Evolutionary conservation across 2,888 invertebrate genomes (phyloP), one percentile per base, ranked within the genome.

Genomic region (Mechanitis mazaeus): DNA sequence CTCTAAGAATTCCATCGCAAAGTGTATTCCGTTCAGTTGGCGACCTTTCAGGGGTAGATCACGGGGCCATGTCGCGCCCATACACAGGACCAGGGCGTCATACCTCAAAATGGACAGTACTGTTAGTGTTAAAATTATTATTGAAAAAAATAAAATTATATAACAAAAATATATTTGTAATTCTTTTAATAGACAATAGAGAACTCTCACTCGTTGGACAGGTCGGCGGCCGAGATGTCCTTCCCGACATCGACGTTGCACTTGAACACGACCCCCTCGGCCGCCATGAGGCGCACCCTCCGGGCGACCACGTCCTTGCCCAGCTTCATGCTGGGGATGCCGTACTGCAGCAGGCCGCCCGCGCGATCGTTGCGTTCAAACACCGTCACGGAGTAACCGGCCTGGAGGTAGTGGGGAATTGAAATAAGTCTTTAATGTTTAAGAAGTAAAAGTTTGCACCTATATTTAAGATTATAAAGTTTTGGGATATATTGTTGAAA

Each of bases 251-350:
- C 94, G 33, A 95, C 93, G 78, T 95, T 95, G 55, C 96, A 96
- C 79, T 96, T 95, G 91, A 99, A 99, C 55, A 80, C 75, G 65
- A 98, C 93, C 33, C 99, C 99, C 84, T 99, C 99, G 0, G 94
- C 95, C 11, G 94, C 92, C 90, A 99, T 91, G 56, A 99, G 91
- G 66, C 94, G 93, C 1, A 99, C 93, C 64, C 99, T 92, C 5
- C 99, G 91, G 75, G 96, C 95, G 0, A 99, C 98, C 60, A 98
- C 97, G 65, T 95, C 93, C 85, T 99, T 99, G 77, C 96, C 95
- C 9, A 99, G 91, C 88, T 99, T 99, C 99, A 99, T 99, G 6
- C 97, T 97, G 20, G 99, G 99, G 80, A 99, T 99, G 63, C 99
- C 99, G 84, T 99, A 99, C 78, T 98, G 97, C 56, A 99, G 91